phyloP scores from a whole-genome alignment of 2,888 invertebrate genomes.

The Acleris laterana region DNA sequence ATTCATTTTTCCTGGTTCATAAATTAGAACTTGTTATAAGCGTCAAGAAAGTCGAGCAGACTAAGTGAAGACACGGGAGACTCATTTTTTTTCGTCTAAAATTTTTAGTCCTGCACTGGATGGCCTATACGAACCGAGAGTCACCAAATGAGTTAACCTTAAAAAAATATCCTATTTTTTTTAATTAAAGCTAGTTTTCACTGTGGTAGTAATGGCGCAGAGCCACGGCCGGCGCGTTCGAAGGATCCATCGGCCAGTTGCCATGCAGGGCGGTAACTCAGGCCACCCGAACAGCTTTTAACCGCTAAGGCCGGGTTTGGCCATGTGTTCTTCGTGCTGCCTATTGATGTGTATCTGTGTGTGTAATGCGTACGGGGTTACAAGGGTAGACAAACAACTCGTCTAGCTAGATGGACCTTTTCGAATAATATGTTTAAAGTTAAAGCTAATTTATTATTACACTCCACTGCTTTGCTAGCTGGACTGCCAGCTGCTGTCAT shows the following conservation, averaged over 20 bases:
- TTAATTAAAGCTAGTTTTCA: constrained; percentile 2
- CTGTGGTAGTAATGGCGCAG: constrained; percentile 4
- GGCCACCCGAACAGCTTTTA: constrained; percentile 71
- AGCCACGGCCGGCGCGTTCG: constrained; percentile 84
- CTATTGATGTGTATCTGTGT: constrained; percentile 93
- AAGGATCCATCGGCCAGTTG: constrained; percentile 81
- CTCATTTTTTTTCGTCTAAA: too few relatives aligned
- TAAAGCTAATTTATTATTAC: too few relatives aligned
- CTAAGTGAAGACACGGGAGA: too few relatives aligned
- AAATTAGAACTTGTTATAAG: too few relatives aligned
- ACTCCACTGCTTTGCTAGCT: neutral
- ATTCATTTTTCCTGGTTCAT: too few relatives aligned
- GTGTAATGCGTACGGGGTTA: neutral
- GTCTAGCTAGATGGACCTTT: too few relatives aligned
- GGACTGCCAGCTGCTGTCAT: neutral
- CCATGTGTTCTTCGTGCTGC: constrained; percentile 90
- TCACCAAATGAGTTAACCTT: neutral
- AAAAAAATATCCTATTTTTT: neutral
- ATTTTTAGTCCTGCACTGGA: too few relatives aligned
- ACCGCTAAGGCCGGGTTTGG: constrained; percentile 89
- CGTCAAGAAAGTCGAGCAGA: too few relatives aligned
- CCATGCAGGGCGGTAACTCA: constrained; percentile 89
- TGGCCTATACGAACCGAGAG: too few relatives aligned
- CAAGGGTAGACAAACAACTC: too few relatives aligned
- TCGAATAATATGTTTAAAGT: too few relatives aligned